Percentiles rank a stretch among this genome's conserved stretches.
Evolutionary conservation across 2,888 invertebrate species (phyloP).

Genomic region (Dynastes hyllus): DNA sequence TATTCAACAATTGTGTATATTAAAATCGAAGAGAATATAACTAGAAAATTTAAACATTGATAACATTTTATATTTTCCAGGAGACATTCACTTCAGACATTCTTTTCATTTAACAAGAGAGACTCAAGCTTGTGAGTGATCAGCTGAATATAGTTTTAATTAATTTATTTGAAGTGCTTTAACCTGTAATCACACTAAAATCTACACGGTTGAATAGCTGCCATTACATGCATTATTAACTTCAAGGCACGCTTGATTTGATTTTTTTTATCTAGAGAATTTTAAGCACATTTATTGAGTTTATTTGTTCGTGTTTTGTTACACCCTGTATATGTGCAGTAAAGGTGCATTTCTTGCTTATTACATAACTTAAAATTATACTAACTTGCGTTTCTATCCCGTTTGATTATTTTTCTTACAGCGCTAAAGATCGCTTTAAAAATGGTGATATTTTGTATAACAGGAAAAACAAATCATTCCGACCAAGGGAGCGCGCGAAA

Average conservation of each 20-base stretch:
- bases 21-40: background rate
- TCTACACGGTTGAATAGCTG: background rate
- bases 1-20: no score
- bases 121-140: conserved; percentile 27
- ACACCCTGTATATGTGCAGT: conserved; percentile 27
- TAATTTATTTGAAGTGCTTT: conserved; percentile 5
- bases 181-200: conserved; percentile 6
- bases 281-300: conserved; percentile 6
- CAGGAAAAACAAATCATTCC: conserved; percentile 95
- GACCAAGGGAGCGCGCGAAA: conserved; percentile 89
- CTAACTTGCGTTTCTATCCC: conserved; percentile 23
- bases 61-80: conserved; percentile 26
- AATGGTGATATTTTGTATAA: conserved; percentile 55
- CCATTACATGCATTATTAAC: conserved; percentile 14
- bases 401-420: conserved; percentile 15
- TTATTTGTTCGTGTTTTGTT: conserved; percentile 15
- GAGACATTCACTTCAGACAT: conserved; percentile 29
- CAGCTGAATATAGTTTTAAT: conserved; percentile 16
- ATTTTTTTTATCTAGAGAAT: background rate
- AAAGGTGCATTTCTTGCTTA: conserved; percentile 12
- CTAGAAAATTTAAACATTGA: background rate
- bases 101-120: conserved; percentile 38
- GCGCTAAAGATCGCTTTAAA: conserved; percentile 11
- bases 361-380: conserved; percentile 35
- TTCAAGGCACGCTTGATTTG: conserved; percentile 7